Conservation (phyloP, 2,113 vertebrate genomes). For the Eurystomus gularis region DNA sequence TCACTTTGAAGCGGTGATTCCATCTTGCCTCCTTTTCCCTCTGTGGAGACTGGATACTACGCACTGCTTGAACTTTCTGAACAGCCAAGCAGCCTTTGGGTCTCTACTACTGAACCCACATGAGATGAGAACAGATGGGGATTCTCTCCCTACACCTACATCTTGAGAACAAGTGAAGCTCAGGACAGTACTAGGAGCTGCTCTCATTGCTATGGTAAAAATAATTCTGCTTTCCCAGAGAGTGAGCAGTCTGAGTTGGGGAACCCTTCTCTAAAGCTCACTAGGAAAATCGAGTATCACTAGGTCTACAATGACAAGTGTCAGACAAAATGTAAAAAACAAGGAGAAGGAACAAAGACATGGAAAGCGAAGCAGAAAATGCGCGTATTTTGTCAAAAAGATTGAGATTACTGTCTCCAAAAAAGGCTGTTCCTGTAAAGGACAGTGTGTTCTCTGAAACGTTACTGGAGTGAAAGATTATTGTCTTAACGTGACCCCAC, state of each 20-base stretch:
- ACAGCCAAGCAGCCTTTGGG: neutral
- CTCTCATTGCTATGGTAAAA: neutral
- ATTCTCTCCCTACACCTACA: neutral
- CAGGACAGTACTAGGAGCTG: neutral
- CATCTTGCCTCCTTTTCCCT: neutral
- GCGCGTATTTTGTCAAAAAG: neutral
- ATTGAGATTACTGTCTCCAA: neutral
- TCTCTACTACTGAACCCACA: neutral
- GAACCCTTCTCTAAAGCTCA: neutral
- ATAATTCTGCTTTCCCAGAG: neutral
- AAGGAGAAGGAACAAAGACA: neutral
- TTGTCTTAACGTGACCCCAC: neutral
- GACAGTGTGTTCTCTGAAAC: neutral
- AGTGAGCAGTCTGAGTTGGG: neutral
- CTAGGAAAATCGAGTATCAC: neutral
- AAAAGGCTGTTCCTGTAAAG: neutral
- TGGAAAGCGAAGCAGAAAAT: neutral
- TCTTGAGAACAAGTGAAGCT: rapidly evolving
- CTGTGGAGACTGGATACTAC: neutral
- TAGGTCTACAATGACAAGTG: neutral
- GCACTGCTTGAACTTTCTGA: neutral
- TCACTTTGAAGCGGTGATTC: neutral
- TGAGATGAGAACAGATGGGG: neutral
- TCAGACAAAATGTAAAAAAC: neutral
- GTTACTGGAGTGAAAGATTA: neutral